Evolutionary conservation across 2,888 invertebrate species (phyloP).

Genomic region (Conchocele bisecta): DNA sequence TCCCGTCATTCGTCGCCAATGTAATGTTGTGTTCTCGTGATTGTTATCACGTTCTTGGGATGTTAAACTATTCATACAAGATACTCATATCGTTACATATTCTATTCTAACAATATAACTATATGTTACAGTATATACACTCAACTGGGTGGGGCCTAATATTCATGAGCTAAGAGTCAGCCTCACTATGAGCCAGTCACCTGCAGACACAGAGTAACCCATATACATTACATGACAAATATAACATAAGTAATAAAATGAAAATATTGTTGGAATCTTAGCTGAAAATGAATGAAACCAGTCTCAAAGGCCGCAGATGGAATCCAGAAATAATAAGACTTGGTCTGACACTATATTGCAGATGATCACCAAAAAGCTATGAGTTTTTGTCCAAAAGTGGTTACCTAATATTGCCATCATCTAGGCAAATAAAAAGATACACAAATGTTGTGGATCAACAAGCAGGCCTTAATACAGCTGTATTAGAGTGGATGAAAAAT

Average conservation of each 20-base stretch:
- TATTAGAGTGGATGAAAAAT: conserved; percentile 55
- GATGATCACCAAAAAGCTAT: conserved; percentile 47
- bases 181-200: too few relatives aligned
- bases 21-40: too few relatives aligned
- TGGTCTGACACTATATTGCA: conserved; percentile 43
- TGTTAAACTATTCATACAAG: too few relatives aligned
- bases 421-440: conserved; percentile 26
- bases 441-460: conserved; percentile 43
- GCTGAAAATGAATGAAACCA: conserved; percentile 14
- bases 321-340: conserved; percentile 44
- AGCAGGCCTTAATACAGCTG: conserved; percentile 49
- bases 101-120: too few relatives aligned
- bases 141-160: too few relatives aligned
- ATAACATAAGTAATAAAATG: conserved; percentile 21
- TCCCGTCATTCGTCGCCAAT: too few relatives aligned
- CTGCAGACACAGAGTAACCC: too few relatives aligned
- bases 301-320: conserved; percentile 40
- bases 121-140: too few relatives aligned
- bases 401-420: conserved; percentile 45
- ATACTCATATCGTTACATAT: too few relatives aligned
- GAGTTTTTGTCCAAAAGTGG: conserved; percentile 23
- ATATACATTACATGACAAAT: too few relatives aligned
- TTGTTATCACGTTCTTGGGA: too few relatives aligned
- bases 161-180: too few relatives aligned
- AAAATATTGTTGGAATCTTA: conserved; percentile 13